Evolutionary conservation across 1,140 invertebrate genomes (phyloP).

Genomic region (Charaxes varanes): DNA sequence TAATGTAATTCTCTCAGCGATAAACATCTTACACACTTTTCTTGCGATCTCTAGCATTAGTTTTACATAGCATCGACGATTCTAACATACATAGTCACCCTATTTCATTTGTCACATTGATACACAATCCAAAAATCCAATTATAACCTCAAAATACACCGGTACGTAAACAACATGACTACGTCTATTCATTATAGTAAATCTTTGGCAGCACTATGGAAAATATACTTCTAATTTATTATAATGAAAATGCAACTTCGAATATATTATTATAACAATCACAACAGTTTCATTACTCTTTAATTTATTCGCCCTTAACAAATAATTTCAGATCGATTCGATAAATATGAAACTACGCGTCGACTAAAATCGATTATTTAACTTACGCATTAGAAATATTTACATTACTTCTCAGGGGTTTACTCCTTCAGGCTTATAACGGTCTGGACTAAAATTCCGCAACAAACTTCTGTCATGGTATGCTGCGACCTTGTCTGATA

Average conservation of each 20-base stretch:
- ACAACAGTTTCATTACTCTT: conserved; percentile 61
- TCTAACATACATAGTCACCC: neutral
- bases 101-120: conserved; percentile 47
- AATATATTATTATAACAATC: conserved; percentile 67
- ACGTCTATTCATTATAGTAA: conserved; percentile 58
- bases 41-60: neutral
- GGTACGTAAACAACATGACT: conserved; percentile 64
- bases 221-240: conserved; percentile 70
- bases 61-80: neutral
- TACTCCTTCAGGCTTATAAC: conserved; percentile 49
- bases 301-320: conserved; percentile 19
- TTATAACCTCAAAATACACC: conserved; percentile 63
- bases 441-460: no score
- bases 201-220: conserved; percentile 72
- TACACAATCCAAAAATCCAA: conserved; percentile 58
- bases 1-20: conserved; percentile 14
- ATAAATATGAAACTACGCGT: conserved; percentile 9
- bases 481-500: no score
- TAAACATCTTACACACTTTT: conserved; percentile 1
- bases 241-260: conserved; percentile 71
- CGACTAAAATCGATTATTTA: conserved; percentile 25
- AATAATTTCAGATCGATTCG: conserved; percentile 16
- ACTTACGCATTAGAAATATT: conserved; percentile 44
- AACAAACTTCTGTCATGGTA: no score
- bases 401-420: conserved; percentile 58